A percentile compares a stretch with the other conserved stretches of the same genome.
These are phyloP conservation scores for Scomberomorus guttatus DNA, from an alignment of 2,797 vertebrate species.

Conservation along the genomic window DNA sequence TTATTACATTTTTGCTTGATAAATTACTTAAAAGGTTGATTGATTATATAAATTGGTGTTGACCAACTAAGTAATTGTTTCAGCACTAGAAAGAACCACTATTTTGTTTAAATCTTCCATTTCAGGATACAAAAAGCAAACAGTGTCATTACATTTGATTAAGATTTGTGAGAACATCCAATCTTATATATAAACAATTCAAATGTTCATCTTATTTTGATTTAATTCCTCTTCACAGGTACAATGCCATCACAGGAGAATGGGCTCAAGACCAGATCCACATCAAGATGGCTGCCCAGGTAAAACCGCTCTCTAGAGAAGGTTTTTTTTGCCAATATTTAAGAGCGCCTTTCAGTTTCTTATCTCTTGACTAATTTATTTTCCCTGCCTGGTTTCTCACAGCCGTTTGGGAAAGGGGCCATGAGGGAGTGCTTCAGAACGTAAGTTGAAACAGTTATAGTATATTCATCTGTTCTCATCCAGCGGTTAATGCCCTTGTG, in stretches of 20 bases:
- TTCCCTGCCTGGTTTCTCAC: constrained; percentile 57
- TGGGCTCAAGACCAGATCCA: constrained; percentile 94
- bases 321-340: rapidly evolving
- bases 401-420: constrained; percentile 97
- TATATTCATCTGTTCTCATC: constrained; percentile 22
- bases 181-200: no score
- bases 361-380: not conserved
- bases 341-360: not conserved
- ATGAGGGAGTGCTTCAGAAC: constrained; percentile 98
- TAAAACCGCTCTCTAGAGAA: constrained; percentile 61
- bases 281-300: constrained; percentile 96
- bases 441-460: constrained; percentile 87
- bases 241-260: constrained; percentile 92
- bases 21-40: no score
- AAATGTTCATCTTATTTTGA: not conserved
- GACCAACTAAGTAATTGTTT: no score
- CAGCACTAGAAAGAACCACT: no score
- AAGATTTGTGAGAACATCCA: no score
- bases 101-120: no score
- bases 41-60: no score
- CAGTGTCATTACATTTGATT: no score
- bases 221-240: constrained; percentile 82
- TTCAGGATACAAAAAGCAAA: no score
- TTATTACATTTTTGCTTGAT: no score
- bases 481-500: constrained; percentile 32